Evolutionary conservation across 2,888 invertebrate genomes (phyloP), one percentile per base, ranked within the genome.

Genomic region (Bedellia somnulentella): DNA sequence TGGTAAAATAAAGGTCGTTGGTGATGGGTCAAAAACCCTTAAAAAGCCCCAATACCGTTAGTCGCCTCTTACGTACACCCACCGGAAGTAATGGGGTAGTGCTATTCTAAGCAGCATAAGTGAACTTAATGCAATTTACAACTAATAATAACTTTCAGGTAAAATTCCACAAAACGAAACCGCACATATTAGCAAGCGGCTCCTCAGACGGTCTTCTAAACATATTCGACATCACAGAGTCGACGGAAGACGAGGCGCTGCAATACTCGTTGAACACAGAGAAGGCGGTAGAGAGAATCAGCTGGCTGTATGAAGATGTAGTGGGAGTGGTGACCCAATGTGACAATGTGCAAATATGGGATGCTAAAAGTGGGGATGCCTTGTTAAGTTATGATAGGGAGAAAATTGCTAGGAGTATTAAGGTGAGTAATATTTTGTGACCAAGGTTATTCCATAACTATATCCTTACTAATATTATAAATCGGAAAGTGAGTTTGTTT

Each of bases 131-230:
- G n/a, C n/a, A n/a, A n/a, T n/a, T n/a, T n/a, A n/a, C n/a, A n/a
- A n/a, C n/a, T n/a, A n/a, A n/a, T n/a, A n/a, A n/a, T n/a, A n/a
- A n/a, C n/a, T 57, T 57, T 2, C 49, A 84, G 76, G 78, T 89
- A 0, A 78, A 79, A 49, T 93, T 93, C 57, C 86, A 91, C 75
- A 79, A 82, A 30, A 57, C 49, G 5, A 81, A 86, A 48, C 60
- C 79, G 2, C 83, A 88, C 52, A 57, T 77, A 5, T 47, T 95
- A 31, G 82, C 85, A 9, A 82, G 90, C 0, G 89, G 91, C 0
- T 86, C 91, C 2, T 80, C 83, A 0, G 94, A 95, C 57, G 93
- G 93, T 0, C 73, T 95, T 10, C 80, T 94, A 2, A 94, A 94
- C 60, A 51, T 91, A 2, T 95, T 85, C 58, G 87, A 94, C 56